A percentile compares a stretch with the other conserved stretches of the same genome.
Conservation (phyloP, 2,888 invertebrate genomes). For the Trypoxylon attenuatum region DNA sequence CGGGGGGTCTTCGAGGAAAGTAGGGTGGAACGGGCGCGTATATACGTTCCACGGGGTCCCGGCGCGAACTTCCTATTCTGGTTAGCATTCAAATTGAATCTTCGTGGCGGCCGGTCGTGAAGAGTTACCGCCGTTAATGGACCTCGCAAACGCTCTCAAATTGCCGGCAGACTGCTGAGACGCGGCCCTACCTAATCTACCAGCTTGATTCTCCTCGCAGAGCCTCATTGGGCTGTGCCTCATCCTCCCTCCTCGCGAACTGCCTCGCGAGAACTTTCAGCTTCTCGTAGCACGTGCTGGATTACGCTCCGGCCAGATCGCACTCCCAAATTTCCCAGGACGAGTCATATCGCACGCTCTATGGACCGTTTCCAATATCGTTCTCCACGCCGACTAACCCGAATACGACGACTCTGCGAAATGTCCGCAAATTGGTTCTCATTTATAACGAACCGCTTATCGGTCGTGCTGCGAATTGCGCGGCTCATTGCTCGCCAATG, state of each 20-base stretch:
- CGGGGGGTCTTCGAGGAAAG: neutral
- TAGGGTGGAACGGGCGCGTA: slow-evolving; percentile 28
- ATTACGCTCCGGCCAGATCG: too few species aligned
- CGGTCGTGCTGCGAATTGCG: slow-evolving; percentile 49
- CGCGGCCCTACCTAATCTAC: slow-evolving; percentile 58
- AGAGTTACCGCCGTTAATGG: slow-evolving; percentile 71
- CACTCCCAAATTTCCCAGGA: slow-evolving; percentile 3
- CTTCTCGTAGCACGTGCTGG: slow-evolving; percentile 10
- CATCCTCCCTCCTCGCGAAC: slow-evolving; percentile 2
- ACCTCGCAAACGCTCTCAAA: slow-evolving; percentile 67
- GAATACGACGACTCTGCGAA: slow-evolving; percentile 20
- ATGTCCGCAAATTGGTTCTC: slow-evolving; percentile 31
- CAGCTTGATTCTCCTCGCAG: slow-evolving; percentile 48
- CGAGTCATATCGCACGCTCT: neutral
- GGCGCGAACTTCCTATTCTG: slow-evolving; percentile 70
- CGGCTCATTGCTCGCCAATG: slow-evolving; percentile 64
- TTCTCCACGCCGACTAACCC: slow-evolving; percentile 3
- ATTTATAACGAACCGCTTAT: slow-evolving; percentile 34
- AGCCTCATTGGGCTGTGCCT: slow-evolving; percentile 9
- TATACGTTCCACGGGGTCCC: slow-evolving; percentile 52
- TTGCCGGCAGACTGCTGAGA: slow-evolving; percentile 64
- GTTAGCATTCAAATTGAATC: slow-evolving; percentile 74
- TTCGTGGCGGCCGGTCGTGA: slow-evolving; percentile 68
- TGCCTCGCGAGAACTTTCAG: neutral
- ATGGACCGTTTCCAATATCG: neutral